Base-by-base conservation (phyloP, 2,113 vertebrate genomes). In the Neolamprologus ventralis region DNA sequence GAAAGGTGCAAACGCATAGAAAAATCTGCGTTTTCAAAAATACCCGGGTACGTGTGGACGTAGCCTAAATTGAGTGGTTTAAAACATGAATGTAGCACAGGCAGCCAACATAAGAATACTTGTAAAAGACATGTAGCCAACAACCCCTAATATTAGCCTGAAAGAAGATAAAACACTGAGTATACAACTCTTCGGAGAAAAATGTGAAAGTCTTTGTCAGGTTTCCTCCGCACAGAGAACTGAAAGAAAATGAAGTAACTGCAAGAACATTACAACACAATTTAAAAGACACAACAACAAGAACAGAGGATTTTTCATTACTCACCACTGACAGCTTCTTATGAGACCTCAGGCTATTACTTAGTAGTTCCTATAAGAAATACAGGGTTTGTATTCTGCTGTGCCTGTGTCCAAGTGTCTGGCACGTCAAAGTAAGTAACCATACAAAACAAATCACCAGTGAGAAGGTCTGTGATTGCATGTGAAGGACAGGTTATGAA, bases 341-440 rank as follows among this genome's bases (percentile, higher is more conserved):
- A 12, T 19, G 31, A n/a, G 17, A 65, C 60, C 31, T 65, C 60
- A 35, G 60, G 31, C 60, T 63, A 35, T 65, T 65, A 7, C 31
- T 65, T 33, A 19, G 28, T 60, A 33, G 28, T 33, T n/a, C 31
- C 60, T 65, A 35, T 65, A 65, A 37, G 31, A n/a, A 65, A 0
- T 7, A n/a, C 9, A 65, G 17, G 17, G 9, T 65, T 35, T 65
- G 60, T 7, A n/a, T 65, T 37, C 60, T 65, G 16, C 16, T 63
- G 31, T 65, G 10, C 6, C 31, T n/a, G 9, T 37, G 60, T 35
- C 9, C 60, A 65, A 65, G 60, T n/a, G 60, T 65, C 60, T 37
- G 31, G 6, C 9, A n/a, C 0, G 60, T 0, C 31, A 35, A 65
- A 37, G 31, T 35, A 37, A 7, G 28, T 0, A 65, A 65, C 10